A percentile compares a stretch with the other conserved stretches of the same genome.
Evolutionary conservation across 2,888 invertebrate genomes (phyloP).

Genomic region (Drosophila hamatofila): DNA sequence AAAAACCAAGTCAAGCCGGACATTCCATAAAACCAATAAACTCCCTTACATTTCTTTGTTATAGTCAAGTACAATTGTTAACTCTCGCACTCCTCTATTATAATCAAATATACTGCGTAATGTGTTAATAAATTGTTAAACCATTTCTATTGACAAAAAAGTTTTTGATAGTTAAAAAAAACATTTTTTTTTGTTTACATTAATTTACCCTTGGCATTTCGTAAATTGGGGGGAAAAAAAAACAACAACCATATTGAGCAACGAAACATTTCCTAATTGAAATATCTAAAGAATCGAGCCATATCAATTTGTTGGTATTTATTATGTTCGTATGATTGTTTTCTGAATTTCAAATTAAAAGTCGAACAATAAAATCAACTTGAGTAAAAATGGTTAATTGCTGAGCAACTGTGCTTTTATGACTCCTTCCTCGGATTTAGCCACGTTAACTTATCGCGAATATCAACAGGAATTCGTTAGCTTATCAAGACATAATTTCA

Average conservation of each 20-base stretch:
- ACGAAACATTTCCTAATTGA: slow-evolving; percentile 24
- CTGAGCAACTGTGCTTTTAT: slow-evolving; percentile 45
- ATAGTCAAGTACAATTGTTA: slow-evolving; percentile 7
- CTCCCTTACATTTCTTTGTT: too few relatives aligned
- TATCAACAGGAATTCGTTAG: slow-evolving; percentile 42
- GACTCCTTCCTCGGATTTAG: slow-evolving; percentile 20
- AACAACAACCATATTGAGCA: slow-evolving; percentile 6
- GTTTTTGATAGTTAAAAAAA: not conserved
- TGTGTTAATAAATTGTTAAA: slow-evolving; percentile 49
- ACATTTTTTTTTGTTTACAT: too few relatives aligned
- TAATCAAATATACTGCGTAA: slow-evolving; percentile 1
- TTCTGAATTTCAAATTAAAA: slow-evolving; percentile 12
- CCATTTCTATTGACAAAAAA: slow-evolving; percentile 6
- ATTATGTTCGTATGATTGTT: slow-evolving; percentile 1
- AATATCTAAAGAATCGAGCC: slow-evolving; percentile 10
- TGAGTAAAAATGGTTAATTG: slow-evolving; percentile 21
- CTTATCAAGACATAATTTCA: slow-evolving; percentile 62
- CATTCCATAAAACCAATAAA: not conserved
- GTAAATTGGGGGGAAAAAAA: not conserved
- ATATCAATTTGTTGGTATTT: slow-evolving; percentile 27
- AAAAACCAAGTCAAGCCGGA: not conserved
- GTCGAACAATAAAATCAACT: slow-evolving; percentile 13
- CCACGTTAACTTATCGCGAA: slow-evolving; percentile 52
- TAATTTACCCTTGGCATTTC: slow-evolving; percentile 55
- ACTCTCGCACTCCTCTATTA: slow-evolving; percentile 21